These are phyloP conservation scores for Rhinella marina DNA, from an alignment of 2,797 vertebrate genomes.

Conservation along the genomic window DNA sequence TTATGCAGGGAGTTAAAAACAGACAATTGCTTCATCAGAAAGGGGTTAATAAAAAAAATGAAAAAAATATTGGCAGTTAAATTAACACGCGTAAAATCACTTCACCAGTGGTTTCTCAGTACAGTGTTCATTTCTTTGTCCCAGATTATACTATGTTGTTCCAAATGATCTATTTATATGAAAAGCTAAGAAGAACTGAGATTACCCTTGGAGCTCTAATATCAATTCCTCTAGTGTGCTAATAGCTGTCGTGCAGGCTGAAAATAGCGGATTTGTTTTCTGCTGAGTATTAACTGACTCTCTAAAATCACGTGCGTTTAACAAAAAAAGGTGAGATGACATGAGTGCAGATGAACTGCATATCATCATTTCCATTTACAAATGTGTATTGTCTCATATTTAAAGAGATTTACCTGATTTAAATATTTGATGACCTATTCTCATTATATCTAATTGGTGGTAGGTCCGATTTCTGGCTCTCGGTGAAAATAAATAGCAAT, in stretches of 20 bases:
- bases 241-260: not conserved
- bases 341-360: not conserved
- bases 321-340: not conserved
- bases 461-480: too few species aligned
- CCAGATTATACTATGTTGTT: not conserved
- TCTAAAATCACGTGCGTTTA: not conserved
- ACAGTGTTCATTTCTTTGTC: not conserved
- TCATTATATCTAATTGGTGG: too few species aligned
- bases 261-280: slow-evolving; percentile 2
- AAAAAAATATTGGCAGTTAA: too few species aligned
- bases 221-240: not conserved
- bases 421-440: too few species aligned
- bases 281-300: slow-evolving; percentile 21
- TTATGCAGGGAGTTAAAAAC: too few species aligned
- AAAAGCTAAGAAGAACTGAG: not conserved
- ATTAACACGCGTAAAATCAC: too few species aligned
- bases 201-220: slow-evolving; percentile 22
- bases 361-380: not conserved
- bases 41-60: too few species aligned
- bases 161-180: not conserved
- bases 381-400: not conserved
- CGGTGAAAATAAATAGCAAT: too few species aligned
- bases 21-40: too few species aligned
- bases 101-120: not conserved
- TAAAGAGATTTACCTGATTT: too few species aligned